These are phyloP conservation scores for Darevskia mixta DNA, from an alignment of 2,797 vertebrate genomes.

Conservation along the genomic window DNA sequence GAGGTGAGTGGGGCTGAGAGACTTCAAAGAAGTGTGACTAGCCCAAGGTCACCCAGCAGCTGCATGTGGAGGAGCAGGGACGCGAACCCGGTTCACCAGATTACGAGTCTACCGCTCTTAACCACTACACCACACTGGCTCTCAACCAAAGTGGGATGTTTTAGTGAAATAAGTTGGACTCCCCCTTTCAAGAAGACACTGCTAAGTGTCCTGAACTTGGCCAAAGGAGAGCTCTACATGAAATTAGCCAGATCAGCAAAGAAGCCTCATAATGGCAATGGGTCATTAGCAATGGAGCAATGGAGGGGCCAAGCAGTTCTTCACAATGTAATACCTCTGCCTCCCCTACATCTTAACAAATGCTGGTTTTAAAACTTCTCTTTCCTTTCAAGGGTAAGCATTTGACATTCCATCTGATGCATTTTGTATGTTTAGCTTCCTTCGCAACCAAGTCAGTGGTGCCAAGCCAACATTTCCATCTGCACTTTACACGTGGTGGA, in stretches of 20 bases:
- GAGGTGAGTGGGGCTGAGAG: no score
- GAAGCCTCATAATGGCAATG: neutral
- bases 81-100: no score
- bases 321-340: neutral
- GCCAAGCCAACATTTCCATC: neutral
- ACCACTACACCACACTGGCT: no score
- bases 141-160: neutral
- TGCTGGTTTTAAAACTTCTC: neutral
- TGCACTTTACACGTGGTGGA: neutral
- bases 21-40: no score
- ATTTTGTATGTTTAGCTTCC: neutral
- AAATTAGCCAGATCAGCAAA: neutral
- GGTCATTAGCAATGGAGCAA: neutral
- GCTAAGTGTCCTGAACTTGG: neutral
- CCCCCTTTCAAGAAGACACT: neutral
- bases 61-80: no score
- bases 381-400: neutral
- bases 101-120: no score
- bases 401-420: neutral
- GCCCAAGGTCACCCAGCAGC: no score
- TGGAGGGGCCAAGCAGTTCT: neutral
- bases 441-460: neutral
- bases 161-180: neutral
- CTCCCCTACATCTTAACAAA: neutral
- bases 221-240: neutral